A percentile compares a stretch with the other conserved stretches of the same genome.
phyloP scores from a whole-genome alignment of 2,888 invertebrate genomes.

The Nesidiocoris tenuis region DNA sequence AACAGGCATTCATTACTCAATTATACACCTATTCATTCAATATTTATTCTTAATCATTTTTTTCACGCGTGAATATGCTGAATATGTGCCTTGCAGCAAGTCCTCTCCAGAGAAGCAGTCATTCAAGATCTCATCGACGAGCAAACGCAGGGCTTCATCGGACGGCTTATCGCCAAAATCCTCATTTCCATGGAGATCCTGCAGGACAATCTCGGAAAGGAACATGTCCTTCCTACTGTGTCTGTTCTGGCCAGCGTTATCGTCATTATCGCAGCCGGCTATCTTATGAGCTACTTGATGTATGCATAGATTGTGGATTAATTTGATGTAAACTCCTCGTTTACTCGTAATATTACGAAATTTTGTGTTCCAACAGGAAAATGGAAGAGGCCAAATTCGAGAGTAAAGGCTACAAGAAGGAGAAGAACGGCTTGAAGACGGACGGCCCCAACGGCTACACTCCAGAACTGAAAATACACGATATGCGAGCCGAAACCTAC shows the following conservation, averaged over 20 bases:
- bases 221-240: slow-evolving; percentile 75
- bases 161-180: slow-evolving; percentile 66
- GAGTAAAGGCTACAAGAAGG: slow-evolving; percentile 55
- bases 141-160: slow-evolving; percentile 70
- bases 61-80: too few species aligned
- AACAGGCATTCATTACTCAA: too few species aligned
- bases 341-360: background rate
- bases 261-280: slow-evolving; percentile 76
- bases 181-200: slow-evolving; percentile 68
- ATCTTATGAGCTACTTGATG: slow-evolving; percentile 82
- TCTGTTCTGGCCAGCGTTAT: slow-evolving; percentile 76
- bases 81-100: slow-evolving; percentile 62
- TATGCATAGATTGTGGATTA: slow-evolving; percentile 54
- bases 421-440: slow-evolving; percentile 18
- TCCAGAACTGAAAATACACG: slow-evolving; percentile 81
- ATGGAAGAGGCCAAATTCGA: slow-evolving; percentile 62
- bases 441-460: slow-evolving; percentile 52
- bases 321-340: background rate
- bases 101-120: slow-evolving; percentile 67
- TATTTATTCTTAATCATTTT: too few species aligned
- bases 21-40: too few species aligned
- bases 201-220: slow-evolving; percentile 70
- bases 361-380: slow-evolving; percentile 55
- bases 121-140: slow-evolving; percentile 71
- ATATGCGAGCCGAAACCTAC: slow-evolving; percentile 90